A percentile compares a stretch with the other conserved stretches of the same genome.
Conservation (phyloP, 2,888 invertebrate genomes). For the Tanytarsus gracilentus region DNA sequence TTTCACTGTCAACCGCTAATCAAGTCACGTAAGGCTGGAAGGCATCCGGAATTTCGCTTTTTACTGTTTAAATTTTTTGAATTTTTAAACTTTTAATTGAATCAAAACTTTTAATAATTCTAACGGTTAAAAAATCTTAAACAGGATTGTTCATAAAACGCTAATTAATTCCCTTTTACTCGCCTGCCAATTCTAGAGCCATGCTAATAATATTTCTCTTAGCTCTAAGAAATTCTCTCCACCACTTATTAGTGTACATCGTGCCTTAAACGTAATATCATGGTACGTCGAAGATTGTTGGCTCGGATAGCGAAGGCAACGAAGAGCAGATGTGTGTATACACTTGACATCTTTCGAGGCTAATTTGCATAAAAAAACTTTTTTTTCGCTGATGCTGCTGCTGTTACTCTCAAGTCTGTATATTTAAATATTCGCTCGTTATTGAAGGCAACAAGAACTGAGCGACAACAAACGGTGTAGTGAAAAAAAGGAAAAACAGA, state of each 20-base stretch:
- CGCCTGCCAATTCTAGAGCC: no score
- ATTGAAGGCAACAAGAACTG: not conserved
- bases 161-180: not conserved
- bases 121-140: no score
- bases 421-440: no score
- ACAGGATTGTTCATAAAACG: not conserved
- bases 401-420: no score
- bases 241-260: no score
- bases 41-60: no score
- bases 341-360: conserved; percentile 21
- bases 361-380: conserved; percentile 25
- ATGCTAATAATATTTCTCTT: no score
- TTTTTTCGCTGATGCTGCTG: no score
- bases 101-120: no score
- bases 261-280: not conserved
- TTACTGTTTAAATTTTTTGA: no score
- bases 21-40: not conserved
- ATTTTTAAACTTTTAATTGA: no score
- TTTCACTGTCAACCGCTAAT: not conserved
- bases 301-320: not conserved
- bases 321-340: conserved; percentile 5
- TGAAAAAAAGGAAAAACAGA: not conserved
- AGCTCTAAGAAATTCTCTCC: no score
- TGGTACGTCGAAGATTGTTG: not conserved
- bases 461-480: not conserved